Evolutionary conservation across 2,113 vertebrate species (phyloP).

Genomic region (Benitochromis conjunctus): DNA sequence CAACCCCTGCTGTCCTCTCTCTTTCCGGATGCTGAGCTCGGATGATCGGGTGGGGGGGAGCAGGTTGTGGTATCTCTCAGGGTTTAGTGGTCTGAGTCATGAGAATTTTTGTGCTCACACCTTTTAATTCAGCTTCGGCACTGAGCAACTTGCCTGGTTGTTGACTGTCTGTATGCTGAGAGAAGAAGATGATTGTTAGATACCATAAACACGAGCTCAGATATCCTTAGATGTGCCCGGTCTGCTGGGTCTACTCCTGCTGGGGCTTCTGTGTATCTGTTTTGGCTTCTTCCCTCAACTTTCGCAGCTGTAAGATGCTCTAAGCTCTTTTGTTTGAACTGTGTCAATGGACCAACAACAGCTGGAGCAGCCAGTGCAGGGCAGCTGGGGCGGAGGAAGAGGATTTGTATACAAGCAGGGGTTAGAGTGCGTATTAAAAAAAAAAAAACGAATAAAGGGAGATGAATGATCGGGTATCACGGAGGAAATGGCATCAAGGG

Average conservation of each 20-base stretch:
- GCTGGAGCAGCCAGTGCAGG: conserved; percentile 60
- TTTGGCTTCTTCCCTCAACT: conserved; percentile 34
- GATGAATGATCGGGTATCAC: conserved; percentile 33
- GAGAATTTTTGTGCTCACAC: neutral
- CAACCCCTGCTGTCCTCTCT: conserved; percentile 30
- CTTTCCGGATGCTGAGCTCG: conserved; percentile 37
- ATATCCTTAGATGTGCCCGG: conserved; percentile 2
- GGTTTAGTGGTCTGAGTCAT: conserved; percentile 31
- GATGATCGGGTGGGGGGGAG: conserved; percentile 18
- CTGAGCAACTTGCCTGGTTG: neutral
- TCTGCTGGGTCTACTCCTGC: neutral
- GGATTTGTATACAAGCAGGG: conserved; percentile 52
- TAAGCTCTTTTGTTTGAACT: conserved; percentile 64
- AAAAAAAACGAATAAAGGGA: neutral
- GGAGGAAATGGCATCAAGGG: conserved; percentile 9
- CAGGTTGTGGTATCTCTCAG: conserved; percentile 13
- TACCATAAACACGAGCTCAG: neutral
- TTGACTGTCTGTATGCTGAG: neutral
- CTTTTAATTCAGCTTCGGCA: conserved; percentile 7
- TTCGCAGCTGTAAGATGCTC: conserved; percentile 58
- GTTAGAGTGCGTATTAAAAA: conserved; percentile 41
- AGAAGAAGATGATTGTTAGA: neutral
- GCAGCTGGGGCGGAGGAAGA: conserved; percentile 57
- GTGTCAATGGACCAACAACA: conserved; percentile 64
- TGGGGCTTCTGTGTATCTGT: conserved; percentile 19